phyloP scores from a whole-genome alignment of 1,140 invertebrate genomes.

The Lepidotrigona ventralis region DNA sequence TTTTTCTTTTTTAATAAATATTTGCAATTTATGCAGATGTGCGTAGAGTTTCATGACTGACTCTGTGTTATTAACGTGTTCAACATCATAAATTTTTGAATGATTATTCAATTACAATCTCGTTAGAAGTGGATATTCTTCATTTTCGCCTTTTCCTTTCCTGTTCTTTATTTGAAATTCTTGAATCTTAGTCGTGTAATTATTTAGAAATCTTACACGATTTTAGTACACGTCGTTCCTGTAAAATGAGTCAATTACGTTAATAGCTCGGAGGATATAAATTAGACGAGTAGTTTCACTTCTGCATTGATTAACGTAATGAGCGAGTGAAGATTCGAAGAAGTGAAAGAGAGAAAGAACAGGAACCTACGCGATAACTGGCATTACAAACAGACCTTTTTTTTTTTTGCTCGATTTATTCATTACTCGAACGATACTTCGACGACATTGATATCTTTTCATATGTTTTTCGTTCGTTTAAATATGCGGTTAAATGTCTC shows the following conservation, averaged over 20 bases:
- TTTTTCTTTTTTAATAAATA: too few species aligned
- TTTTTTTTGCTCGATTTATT: neutral
- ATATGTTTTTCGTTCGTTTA: neutral
- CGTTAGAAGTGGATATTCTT: neutral
- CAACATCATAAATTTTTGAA: neutral
- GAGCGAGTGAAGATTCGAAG: neutral
- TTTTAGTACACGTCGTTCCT: neutral
- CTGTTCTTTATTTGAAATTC: neutral
- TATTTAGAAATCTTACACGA: neutral
- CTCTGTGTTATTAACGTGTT: neutral
- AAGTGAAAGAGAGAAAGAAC: slow-evolving; percentile 18
- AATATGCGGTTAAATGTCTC: too few species aligned
- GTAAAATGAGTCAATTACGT: neutral
- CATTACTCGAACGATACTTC: neutral
- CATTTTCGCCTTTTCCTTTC: neutral
- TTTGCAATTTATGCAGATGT: too few species aligned
- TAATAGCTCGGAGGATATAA: neutral
- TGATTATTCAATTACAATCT: neutral
- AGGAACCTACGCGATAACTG: neutral
- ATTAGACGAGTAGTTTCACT: slow-evolving; percentile 24
- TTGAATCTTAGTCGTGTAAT: neutral
- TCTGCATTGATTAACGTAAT: neutral
- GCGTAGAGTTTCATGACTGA: too few species aligned
- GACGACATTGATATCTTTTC: neutral
- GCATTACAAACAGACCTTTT: neutral